phyloP scores from a whole-genome alignment of 2,113 vertebrate genomes.

The Pterocles orientalis region DNA sequence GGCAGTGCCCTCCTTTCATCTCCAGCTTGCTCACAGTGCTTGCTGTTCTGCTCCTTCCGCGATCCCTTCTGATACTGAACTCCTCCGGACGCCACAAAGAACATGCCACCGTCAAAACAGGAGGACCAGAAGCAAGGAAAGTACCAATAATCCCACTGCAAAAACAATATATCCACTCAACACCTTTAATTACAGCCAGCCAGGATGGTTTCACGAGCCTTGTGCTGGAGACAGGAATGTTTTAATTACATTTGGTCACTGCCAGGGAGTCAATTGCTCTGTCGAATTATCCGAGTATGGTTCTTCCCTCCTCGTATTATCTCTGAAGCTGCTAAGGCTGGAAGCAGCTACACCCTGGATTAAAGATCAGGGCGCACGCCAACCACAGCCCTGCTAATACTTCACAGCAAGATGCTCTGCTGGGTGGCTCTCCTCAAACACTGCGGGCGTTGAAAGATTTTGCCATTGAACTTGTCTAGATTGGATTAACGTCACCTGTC shows the following conservation, averaged over 20 bases:
- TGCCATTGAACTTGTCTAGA: neutral
- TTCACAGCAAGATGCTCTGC: neutral
- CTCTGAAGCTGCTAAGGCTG: neutral
- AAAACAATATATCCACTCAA: neutral
- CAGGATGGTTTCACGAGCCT: neutral
- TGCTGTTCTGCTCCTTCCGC: neutral
- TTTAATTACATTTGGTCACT: neutral
- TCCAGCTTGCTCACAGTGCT: neutral
- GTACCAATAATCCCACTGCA: neutral
- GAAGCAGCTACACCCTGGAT: neutral
- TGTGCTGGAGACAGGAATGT: neutral
- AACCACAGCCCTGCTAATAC: neutral
- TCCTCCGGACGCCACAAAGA: neutral
- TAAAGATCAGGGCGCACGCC: neutral
- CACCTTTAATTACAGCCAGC: slow-evolving; percentile 27
- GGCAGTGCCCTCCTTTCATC: slow-evolving; percentile 3
- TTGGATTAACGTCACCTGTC: neutral
- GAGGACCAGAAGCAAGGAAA: neutral
- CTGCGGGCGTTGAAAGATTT: neutral
- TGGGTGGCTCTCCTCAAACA: neutral
- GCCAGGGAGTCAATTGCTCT: neutral
- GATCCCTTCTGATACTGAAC: neutral
- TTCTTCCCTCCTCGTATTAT: neutral
- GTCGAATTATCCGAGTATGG: neutral
- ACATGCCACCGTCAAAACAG: neutral